These are phyloP conservation scores for Clangula hyemalis DNA, from an alignment of 2,797 vertebrate species.

Conservation along the genomic window DNA sequence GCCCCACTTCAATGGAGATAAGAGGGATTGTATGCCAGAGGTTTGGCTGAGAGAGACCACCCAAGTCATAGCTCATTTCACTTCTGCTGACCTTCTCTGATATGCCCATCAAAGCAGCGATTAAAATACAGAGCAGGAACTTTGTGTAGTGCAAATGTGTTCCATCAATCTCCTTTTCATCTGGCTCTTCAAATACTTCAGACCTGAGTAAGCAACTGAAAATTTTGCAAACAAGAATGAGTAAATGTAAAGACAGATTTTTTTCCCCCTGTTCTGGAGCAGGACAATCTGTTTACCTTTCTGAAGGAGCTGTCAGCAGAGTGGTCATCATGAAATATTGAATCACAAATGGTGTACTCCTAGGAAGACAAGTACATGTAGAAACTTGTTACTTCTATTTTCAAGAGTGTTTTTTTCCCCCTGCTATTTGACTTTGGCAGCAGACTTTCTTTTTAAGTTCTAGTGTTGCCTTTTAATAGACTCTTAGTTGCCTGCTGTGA, in stretches of 20 bases:
- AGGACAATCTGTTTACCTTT: constrained; percentile 71
- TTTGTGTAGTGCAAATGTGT: constrained; percentile 22
- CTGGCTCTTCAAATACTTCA: constrained; percentile 66
- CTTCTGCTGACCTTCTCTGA: constrained; percentile 66
- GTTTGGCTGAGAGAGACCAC: constrained; percentile 67
- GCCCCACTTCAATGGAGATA: constrained; percentile 63
- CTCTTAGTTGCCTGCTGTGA: neutral
- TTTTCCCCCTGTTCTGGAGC: constrained; percentile 20
- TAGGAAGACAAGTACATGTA: constrained; percentile 31
- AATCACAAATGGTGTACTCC: constrained; percentile 38
- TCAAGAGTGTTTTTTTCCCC: neutral
- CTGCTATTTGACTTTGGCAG: constrained; percentile 42
- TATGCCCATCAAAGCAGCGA: constrained; percentile 36
- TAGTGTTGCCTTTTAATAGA: constrained; percentile 30
- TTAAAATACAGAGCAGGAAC: constrained; percentile 47
- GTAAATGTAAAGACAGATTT: constrained; percentile 54
- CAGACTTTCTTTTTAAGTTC: constrained; percentile 10
- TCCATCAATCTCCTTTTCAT: constrained; percentile 71
- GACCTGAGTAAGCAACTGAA: constrained; percentile 55
- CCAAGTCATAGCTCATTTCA: constrained; percentile 64
- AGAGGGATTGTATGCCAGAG: constrained; percentile 23
- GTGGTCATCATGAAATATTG: constrained; percentile 65
- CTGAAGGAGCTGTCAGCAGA: constrained; percentile 63
- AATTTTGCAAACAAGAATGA: constrained; percentile 71
- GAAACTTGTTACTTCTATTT: constrained; percentile 17